A percentile compares a stretch with the other conserved stretches of the same genome.
Conservation (phyloP, 2,888 invertebrate species). For the Calameuta pallipes region DNA sequence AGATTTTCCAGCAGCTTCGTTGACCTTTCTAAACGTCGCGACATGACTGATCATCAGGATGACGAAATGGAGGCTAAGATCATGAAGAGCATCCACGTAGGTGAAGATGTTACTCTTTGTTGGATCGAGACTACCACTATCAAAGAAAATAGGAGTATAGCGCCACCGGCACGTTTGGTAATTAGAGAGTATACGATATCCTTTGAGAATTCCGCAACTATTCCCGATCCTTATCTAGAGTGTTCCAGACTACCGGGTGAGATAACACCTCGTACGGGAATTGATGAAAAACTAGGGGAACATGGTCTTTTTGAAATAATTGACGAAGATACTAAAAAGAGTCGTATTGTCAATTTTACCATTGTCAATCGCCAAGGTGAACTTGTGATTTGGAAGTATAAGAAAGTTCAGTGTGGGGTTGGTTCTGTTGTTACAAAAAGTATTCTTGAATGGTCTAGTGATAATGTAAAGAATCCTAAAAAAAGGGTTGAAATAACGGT, state of each 20-base stretch:
- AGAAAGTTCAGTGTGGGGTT: constrained; percentile 36
- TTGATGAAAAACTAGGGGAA: constrained; percentile 22
- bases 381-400: constrained; percentile 29
- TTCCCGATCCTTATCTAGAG: constrained; percentile 39
- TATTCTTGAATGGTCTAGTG: constrained; percentile 31
- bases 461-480: constrained; percentile 25
- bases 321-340: constrained; percentile 36
- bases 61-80: constrained; percentile 26
- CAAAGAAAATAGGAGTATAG: constrained; percentile 35
- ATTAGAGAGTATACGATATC: constrained; percentile 43
- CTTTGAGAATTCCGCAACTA: constrained; percentile 43
- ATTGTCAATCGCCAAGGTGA: constrained; percentile 24
- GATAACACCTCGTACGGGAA: constrained; percentile 18
- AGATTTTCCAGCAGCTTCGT: constrained; percentile 28
- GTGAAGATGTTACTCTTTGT: constrained; percentile 42
- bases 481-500: constrained; percentile 45
- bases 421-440: constrained; percentile 40
- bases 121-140: constrained; percentile 46
- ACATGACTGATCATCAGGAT: not conserved
- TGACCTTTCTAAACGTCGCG: not conserved
- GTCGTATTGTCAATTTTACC: constrained; percentile 32
- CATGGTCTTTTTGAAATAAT: constrained; percentile 34
- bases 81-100: constrained; percentile 30
- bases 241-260: constrained; percentile 36
- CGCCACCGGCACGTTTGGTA: constrained; percentile 39